Conservation (phyloP, 1,140 invertebrate genomes). For the Medauroidea extradentata region DNA sequence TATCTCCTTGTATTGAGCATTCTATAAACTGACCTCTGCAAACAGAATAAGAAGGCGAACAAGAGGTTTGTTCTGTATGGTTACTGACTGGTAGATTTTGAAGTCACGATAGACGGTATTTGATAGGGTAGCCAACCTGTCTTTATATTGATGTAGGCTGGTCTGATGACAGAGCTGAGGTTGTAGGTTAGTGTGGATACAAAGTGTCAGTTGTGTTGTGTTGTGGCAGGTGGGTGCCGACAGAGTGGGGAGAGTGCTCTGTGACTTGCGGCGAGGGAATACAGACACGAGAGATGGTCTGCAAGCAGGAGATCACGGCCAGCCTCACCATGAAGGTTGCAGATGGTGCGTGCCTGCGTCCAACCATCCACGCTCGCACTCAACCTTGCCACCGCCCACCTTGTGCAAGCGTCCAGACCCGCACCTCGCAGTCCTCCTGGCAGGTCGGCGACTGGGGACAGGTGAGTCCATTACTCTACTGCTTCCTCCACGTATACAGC, state of each 20-base stretch:
- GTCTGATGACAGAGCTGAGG: too few relatives aligned
- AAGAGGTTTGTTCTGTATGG: too few relatives aligned
- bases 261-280: conserved; percentile 62
- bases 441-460: conserved; percentile 37
- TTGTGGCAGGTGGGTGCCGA: conserved; percentile 30
- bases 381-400: conserved; percentile 33
- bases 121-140: too few relatives aligned
- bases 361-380: conserved; percentile 29
- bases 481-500: background rate
- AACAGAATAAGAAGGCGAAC: too few relatives aligned
- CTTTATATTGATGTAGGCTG: too few relatives aligned
- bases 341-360: conserved; percentile 45
- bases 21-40: too few relatives aligned
- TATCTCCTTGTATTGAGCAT: too few relatives aligned
- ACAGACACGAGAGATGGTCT: conserved; percentile 50
- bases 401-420: conserved; percentile 31
- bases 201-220: background rate
- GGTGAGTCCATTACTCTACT: conserved; percentile 25
- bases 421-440: conserved; percentile 32
- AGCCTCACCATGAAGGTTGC: conserved; percentile 51
- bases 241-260: conserved; percentile 58
- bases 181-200: too few relatives aligned
- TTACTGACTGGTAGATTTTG: too few relatives aligned
- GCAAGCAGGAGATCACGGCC: conserved; percentile 48
- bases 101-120: too few relatives aligned